phyloP scores from a whole-genome alignment of 2,113 vertebrate species.

The Seriola rivoliana region DNA sequence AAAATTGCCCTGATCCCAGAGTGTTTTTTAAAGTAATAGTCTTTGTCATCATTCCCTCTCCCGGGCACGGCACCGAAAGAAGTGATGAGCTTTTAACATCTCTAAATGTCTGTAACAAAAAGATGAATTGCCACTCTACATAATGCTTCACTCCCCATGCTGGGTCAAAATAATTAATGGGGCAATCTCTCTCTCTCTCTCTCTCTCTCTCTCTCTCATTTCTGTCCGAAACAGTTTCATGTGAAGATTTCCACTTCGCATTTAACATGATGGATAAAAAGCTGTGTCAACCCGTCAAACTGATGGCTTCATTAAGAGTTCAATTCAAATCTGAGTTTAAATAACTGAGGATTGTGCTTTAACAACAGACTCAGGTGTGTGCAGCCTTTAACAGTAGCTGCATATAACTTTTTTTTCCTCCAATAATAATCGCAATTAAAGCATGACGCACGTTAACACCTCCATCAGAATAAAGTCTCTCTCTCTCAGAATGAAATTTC shows the following conservation, averaged over 20 bases:
- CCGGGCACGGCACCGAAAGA: not conserved
- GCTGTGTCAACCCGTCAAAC: not conserved
- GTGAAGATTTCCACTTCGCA: slow-evolving; percentile 23
- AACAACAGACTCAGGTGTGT: not conserved
- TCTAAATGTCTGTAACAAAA: slow-evolving; percentile 28
- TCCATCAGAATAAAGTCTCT: not conserved
- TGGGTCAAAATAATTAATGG: slow-evolving; percentile 39
- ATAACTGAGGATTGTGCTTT: not conserved
- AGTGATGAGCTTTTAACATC: slow-evolving; percentile 37
- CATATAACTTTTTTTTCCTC: not conserved
- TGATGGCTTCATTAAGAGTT: not conserved
- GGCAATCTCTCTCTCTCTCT: slow-evolving; percentile 2
- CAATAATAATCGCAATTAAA: not conserved
- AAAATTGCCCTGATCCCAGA: not conserved
- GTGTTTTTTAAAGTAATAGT: slow-evolving; percentile 37
- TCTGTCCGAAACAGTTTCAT: slow-evolving; percentile 23
- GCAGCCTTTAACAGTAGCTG: not conserved
- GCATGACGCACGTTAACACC: not conserved
- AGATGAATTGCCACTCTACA: slow-evolving; percentile 39
- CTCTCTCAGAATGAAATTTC: not conserved
- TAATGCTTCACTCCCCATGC: not conserved
- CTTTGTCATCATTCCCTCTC: slow-evolving; percentile 19
- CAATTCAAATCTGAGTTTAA: not conserved
- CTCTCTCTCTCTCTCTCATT: slow-evolving; percentile 1
- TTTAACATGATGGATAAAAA: slow-evolving; percentile 20